phyloP scores from a whole-genome alignment of 2,113 vertebrate species.

The Cryptomyrus ogoouensis region DNA sequence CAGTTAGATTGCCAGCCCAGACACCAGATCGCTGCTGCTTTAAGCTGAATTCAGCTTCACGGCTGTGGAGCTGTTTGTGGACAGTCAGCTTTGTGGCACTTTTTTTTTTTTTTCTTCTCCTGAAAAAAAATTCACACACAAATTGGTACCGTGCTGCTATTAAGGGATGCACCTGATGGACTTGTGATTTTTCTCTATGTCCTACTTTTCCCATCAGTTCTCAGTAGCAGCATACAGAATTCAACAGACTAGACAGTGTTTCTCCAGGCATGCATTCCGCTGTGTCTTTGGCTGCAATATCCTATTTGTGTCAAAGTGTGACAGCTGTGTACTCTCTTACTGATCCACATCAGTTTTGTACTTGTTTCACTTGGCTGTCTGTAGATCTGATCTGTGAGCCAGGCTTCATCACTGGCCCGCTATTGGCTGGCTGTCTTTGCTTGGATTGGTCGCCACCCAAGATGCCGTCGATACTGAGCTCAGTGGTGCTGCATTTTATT shows the following conservation, averaged over 20 bases:
- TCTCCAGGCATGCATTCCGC: neutral
- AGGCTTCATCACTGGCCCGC: neutral
- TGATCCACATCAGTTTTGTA: conserved; percentile 3
- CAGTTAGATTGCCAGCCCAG: neutral
- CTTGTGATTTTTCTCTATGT: neutral
- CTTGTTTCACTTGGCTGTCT: neutral
- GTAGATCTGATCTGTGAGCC: neutral
- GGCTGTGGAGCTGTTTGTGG: neutral
- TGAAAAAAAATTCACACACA: neutral
- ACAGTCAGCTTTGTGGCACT: neutral
- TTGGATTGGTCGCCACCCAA: neutral
- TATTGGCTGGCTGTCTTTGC: neutral
- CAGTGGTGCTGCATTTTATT: neutral
- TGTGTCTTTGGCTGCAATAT: neutral
- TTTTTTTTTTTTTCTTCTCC: neutral
- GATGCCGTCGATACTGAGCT: neutral
- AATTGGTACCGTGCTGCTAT: neutral
- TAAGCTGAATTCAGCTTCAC: neutral
- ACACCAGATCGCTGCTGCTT: neutral
- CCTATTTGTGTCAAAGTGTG: neutral
- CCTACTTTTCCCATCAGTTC: neutral
- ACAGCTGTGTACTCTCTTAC: neutral
- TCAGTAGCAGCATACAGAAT: neutral
- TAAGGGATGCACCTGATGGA: neutral
- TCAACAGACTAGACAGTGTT: neutral